A percentile compares a stretch with the other conserved stretches of the same genome.
Evolutionary conservation across 2,797 vertebrate genomes (phyloP).

Genomic region (Petrocephalus sullivani): DNA sequence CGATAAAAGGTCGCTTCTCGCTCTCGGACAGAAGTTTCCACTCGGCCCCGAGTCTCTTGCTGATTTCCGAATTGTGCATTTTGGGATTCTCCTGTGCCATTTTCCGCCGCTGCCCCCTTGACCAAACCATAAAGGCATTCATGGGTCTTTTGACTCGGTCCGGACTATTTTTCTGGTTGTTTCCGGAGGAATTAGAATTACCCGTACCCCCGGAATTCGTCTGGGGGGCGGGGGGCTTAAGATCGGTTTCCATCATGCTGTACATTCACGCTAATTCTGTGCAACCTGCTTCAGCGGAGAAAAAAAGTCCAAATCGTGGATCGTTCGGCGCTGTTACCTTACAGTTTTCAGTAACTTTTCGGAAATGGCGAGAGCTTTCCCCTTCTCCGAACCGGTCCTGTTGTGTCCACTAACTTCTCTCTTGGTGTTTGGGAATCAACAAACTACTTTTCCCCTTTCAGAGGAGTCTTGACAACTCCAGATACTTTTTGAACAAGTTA

Average conservation of each 20-base stretch:
- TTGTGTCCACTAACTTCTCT: slow-evolving; percentile 68
- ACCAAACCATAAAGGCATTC: slow-evolving; percentile 99
- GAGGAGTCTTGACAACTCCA: slow-evolving; percentile 95
- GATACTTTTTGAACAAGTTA: slow-evolving; percentile 99
- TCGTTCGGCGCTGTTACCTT: slow-evolving; percentile 31
- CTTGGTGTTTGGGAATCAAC: slow-evolving; percentile 80
- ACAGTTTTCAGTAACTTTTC: slow-evolving; percentile 49
- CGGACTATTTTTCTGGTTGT: slow-evolving; percentile 95
- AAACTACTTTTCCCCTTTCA: slow-evolving; percentile 77
- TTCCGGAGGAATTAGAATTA: slow-evolving; percentile 72
- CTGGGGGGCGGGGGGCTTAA: slow-evolving; percentile 90
- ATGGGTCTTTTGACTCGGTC: slow-evolving; percentile 95
- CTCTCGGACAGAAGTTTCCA: slow-evolving; percentile 91
- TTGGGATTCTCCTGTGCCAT: slow-evolving; percentile 96
- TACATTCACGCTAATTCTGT: slow-evolving; percentile 80
- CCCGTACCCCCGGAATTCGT: slow-evolving; percentile 83
- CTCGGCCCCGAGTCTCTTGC: slow-evolving; percentile 88
- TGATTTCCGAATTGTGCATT: slow-evolving; percentile 99
- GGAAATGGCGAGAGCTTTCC: slow-evolving; percentile 45
- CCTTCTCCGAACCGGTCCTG: slow-evolving; percentile 59
- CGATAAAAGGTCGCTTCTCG: slow-evolving; percentile 91
- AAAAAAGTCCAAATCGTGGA: slow-evolving; percentile 50
- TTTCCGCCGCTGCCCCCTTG: slow-evolving; percentile 85
- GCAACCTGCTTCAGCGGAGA: slow-evolving; percentile 48
- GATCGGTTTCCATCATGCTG: slow-evolving; percentile 99